These are phyloP conservation scores for Trididemnum clinides DNA, from an alignment of 23 tunicate species.

Conservation along the genomic window DNA sequence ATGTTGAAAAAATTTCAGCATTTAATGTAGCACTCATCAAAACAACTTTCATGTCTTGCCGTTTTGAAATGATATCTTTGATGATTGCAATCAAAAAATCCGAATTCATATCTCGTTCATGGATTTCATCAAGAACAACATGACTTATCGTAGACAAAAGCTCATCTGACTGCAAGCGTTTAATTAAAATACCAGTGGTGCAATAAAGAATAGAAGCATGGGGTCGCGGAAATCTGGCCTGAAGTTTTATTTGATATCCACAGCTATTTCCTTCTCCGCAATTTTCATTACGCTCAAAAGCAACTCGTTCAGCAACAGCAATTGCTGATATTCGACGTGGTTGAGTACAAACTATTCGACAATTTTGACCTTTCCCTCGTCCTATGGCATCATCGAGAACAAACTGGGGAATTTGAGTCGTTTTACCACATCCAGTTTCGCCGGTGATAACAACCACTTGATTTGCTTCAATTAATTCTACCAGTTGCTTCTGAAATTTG, in stretches of 20 bases:
- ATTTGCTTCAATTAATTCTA: constrained; percentile 46
- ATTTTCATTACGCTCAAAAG: constrained; percentile 64
- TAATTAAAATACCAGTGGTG: constrained; percentile 81
- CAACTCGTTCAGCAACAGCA: constrained; percentile 84
- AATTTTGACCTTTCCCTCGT: constrained; percentile 28
- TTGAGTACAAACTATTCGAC: constrained; percentile 87
- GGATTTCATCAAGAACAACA: constrained; percentile 81
- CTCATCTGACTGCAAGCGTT: constrained; percentile 73
- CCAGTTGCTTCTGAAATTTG: constrained; percentile 7
- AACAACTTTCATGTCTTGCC: constrained; percentile 70
- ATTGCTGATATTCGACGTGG: constrained; percentile 92
- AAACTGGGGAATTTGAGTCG: constrained; percentile 75
- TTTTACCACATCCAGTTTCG: constrained; percentile 93
- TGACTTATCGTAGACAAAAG: constrained; percentile 55
- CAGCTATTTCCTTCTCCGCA: constrained; percentile 80
- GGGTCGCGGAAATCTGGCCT: constrained; percentile 56
- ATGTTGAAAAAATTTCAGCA: constrained; percentile 69
- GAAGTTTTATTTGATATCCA: constrained; percentile 82
- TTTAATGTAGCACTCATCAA: constrained; percentile 91
- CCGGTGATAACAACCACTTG: constrained; percentile 88
- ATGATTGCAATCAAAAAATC: constrained; percentile 74
- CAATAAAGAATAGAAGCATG: constrained; percentile 71
- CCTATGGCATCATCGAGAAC: constrained; percentile 71
- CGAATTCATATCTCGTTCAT: constrained; percentile 80
- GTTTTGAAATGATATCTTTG: constrained; percentile 37